phyloP scores from a whole-genome alignment of 1,140 invertebrate genomes.

The Leptopilina boulardi region DNA sequence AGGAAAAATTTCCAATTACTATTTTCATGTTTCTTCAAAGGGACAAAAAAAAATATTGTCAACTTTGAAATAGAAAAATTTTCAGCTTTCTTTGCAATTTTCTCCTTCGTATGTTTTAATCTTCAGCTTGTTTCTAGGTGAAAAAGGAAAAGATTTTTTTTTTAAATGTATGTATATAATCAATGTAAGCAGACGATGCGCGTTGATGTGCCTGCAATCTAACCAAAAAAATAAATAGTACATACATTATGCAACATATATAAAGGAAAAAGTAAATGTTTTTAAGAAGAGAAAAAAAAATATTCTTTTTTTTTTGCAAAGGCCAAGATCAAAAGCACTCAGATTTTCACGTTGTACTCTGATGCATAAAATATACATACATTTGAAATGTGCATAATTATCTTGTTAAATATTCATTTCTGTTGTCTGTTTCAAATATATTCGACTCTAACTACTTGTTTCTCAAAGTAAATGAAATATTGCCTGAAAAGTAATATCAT shows the following conservation, averaged over 20 bases:
- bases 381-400: conserved; percentile 14
- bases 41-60: neutral
- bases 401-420: conserved; percentile 9
- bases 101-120: neutral
- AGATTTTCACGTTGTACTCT: neutral
- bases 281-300: neutral
- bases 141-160: neutral
- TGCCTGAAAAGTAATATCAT: neutral
- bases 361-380: neutral
- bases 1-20: neutral
- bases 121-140: neutral
- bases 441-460: neutral
- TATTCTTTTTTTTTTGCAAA: neutral
- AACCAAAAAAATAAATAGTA: conserved; percentile 9
- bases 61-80: conserved; percentile 10
- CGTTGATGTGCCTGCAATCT: neutral
- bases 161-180: neutral
- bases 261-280: neutral
- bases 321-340: neutral
- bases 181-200: neutral
- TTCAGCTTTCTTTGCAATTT: neutral
- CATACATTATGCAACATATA: neutral
- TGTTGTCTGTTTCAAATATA: conserved; percentile 23
- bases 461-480: conserved; percentile 9
- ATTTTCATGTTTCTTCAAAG: neutral